Evolutionary conservation across 92 coral and sea anemone species (phyloP), one percentile per base, ranked within the genome.

Genomic region (Porites lobata): DNA sequence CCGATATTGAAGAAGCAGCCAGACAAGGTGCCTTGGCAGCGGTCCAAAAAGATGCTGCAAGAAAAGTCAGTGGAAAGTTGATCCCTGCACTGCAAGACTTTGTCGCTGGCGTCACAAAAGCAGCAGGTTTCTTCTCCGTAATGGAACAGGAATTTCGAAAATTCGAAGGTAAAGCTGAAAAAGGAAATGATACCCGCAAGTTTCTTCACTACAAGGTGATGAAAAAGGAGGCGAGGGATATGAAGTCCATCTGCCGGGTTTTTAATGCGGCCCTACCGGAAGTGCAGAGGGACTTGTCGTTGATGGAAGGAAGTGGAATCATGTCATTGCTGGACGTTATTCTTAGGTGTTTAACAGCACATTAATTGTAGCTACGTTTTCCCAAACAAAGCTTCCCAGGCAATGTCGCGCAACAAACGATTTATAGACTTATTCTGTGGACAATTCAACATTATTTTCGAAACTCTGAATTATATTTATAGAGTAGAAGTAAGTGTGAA

Each of bases 91-190:
- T 90, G 22, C 24, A 83, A 17, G 18, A 13, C 68, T 86, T 93
- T 73, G 84, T 93, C 68, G 43, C 65, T 20, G 92, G 96, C 29
- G 76, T 93, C n/a, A 50, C 38, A 17, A 73, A 69, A 77, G 96
- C 96, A 22, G 91, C 93, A 4, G 90, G 92, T 14, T 90, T 92
- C 73, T 90, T 92, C 91, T 62, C 81, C 3, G 86, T 69, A 9
- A 77, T 90, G 91, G 90, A 87, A n/a, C 32, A 63, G 9, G 93
- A 92, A 65, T 20, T 92, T 63, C 70, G 50, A 50, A 52, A 52
- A 50, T 92, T 90, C 51, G 82, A 64, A 78, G 69, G 38, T 4
- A 69, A 61, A 69, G 90, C 85, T 18, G 89, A 76, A 43, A 63
- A 77, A 51, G 51, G 77, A 18, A 1, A 7, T 9, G 75, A 32